phyloP scores from a whole-genome alignment of 2,888 invertebrate species.

The Melieria picta region DNA sequence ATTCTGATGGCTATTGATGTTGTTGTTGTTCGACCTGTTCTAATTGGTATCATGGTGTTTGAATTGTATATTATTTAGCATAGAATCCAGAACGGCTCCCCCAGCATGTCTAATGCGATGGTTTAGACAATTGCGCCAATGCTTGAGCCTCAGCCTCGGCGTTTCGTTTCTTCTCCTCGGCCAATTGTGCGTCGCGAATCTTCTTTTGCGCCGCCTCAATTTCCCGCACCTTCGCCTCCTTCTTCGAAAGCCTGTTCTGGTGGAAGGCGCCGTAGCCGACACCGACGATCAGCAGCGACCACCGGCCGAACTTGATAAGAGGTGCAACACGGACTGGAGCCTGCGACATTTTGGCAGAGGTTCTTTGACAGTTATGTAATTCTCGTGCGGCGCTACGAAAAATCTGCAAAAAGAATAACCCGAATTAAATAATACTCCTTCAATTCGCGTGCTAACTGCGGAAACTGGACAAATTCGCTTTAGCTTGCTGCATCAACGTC shows the following conservation, averaged over 20 bases:
- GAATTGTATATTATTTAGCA: constrained; percentile 13
- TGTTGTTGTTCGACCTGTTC: neutral
- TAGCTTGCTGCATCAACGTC: neutral
- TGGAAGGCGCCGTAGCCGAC: constrained; percentile 80
- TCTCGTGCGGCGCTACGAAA: constrained; percentile 38
- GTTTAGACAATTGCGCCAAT: constrained; percentile 51
- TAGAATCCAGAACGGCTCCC: constrained; percentile 1
- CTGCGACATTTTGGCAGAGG: constrained; percentile 57
- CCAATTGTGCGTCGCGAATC: constrained; percentile 76
- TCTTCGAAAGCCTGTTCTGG: constrained; percentile 75
- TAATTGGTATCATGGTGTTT: neutral
- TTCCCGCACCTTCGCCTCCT: constrained; percentile 73
- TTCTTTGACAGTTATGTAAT: constrained; percentile 56
- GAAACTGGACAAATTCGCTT: no score
- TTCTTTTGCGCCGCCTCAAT: constrained; percentile 75
- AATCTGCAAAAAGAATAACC: constrained; percentile 43
- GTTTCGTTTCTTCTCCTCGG: constrained; percentile 75
- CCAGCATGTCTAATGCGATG: constrained; percentile 35
- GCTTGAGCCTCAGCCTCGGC: constrained; percentile 66
- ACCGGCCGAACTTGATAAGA: constrained; percentile 83
- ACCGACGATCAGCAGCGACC: constrained; percentile 80
- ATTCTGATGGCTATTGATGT: constrained; percentile 16
- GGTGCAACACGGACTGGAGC: constrained; percentile 84
- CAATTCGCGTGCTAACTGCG: no score
- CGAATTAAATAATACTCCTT: neutral